phyloP scores from a whole-genome alignment of 2,797 vertebrate species.

The Sebastes jordani region DNA sequence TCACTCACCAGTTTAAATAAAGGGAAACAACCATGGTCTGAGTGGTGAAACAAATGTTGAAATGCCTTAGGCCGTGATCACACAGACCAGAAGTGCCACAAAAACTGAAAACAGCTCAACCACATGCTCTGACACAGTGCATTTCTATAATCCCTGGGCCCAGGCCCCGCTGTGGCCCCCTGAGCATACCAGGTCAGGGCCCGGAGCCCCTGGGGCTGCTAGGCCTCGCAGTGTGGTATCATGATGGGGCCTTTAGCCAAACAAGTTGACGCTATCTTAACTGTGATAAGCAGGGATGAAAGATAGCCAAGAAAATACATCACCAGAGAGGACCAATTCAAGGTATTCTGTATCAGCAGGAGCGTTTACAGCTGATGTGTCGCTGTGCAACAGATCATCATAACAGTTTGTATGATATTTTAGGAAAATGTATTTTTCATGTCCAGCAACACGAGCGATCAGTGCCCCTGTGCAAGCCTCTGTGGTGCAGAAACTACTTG shows the following conservation, averaged over 20 bases:
- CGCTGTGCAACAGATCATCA: not conserved
- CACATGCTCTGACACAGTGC: not conserved
- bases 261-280: not conserved
- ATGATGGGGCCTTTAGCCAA: not conserved
- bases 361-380: not conserved
- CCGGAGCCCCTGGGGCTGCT: not conserved
- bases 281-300: not conserved
- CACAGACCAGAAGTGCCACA: not conserved
- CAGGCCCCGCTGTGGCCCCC: not conserved
- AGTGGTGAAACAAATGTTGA: not conserved
- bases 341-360: not conserved
- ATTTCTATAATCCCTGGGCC: not conserved
- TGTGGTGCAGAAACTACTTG: too few species aligned
- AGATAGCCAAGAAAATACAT: not conserved
- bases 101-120: not conserved
- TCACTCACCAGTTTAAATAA: not conserved
- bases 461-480: fast-evolving
- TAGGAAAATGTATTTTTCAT: not conserved
- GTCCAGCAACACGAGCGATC: too few species aligned
- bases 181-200: not conserved
- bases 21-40: not conserved
- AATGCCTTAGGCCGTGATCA: not conserved
- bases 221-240: not conserved
- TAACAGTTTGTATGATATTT: not conserved
- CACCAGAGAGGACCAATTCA: not conserved